Conservation (phyloP, 2,113 vertebrate species). For the Mus musculus region DNA sequence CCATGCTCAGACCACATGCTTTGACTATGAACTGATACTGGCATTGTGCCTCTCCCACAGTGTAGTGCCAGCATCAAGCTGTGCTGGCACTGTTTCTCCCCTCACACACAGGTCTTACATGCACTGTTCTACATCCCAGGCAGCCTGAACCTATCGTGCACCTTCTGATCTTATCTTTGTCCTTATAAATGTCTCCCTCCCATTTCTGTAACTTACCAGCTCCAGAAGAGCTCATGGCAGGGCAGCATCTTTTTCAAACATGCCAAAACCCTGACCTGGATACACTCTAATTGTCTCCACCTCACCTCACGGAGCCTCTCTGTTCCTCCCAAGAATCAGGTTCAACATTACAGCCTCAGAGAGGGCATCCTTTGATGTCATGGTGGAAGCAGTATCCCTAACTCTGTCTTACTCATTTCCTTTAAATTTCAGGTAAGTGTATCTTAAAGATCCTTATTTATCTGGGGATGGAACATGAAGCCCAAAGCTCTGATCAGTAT, state of each 20-base stretch:
- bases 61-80: not conserved
- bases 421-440: not conserved
- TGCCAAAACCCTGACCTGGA: not conserved
- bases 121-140: not conserved
- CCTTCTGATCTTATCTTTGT: not conserved
- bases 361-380: not conserved
- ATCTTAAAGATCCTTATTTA: not conserved
- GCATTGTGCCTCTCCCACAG: not conserved
- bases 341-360: not conserved
- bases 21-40: not conserved
- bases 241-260: not conserved
- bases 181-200: not conserved
- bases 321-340: not conserved
- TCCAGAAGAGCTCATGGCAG: too few species aligned
- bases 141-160: not conserved
- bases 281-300: not conserved
- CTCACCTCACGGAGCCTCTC: not conserved
- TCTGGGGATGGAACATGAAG: not conserved
- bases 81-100: not conserved
- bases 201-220: not conserved
- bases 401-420: not conserved
- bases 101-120: accelerated
- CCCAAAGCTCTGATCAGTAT: not conserved
- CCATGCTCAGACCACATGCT: too few species aligned
- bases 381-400: not conserved